phyloP scores from a whole-genome alignment of 2,113 vertebrate species.

The Tragelaphus buxtoni region DNA sequence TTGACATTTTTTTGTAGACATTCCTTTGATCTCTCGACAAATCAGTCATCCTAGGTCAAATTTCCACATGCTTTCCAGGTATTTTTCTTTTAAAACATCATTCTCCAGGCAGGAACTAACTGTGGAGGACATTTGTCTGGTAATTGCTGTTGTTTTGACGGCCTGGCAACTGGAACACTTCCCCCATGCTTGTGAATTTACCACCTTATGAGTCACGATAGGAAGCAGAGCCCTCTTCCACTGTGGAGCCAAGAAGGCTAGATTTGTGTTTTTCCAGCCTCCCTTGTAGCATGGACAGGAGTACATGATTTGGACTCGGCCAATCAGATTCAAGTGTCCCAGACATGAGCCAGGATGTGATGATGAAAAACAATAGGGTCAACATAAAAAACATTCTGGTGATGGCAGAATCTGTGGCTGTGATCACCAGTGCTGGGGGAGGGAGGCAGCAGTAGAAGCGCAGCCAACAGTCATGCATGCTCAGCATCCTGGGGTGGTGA shows the following conservation, averaged over 20 bases:
- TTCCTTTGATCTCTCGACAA: not conserved
- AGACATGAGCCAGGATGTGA: not conserved
- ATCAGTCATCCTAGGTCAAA: not conserved
- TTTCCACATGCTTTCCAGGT: not conserved
- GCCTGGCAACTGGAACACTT: not conserved
- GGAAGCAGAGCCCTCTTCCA: not conserved
- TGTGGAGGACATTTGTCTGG: not conserved
- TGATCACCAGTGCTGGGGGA: not conserved
- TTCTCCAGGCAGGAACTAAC: not conserved
- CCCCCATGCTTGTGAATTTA: not conserved
- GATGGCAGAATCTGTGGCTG: not conserved
- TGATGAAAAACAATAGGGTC: not conserved
- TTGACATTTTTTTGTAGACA: not conserved
- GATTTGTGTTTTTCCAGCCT: not conserved
- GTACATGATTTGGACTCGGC: not conserved
- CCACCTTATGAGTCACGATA: not conserved
- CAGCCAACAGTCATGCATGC: not conserved
- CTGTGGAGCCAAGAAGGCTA: not conserved
- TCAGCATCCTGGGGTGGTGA: fast-evolving
- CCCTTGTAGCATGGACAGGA: not conserved
- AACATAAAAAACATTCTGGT: not conserved
- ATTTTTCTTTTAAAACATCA: not conserved
- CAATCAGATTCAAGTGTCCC: not conserved
- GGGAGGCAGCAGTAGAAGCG: fast-evolving
- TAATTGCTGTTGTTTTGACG: not conserved